Conservation (phyloP, 2,888 invertebrate species). For the Caenorhabditis panamensis region DNA sequence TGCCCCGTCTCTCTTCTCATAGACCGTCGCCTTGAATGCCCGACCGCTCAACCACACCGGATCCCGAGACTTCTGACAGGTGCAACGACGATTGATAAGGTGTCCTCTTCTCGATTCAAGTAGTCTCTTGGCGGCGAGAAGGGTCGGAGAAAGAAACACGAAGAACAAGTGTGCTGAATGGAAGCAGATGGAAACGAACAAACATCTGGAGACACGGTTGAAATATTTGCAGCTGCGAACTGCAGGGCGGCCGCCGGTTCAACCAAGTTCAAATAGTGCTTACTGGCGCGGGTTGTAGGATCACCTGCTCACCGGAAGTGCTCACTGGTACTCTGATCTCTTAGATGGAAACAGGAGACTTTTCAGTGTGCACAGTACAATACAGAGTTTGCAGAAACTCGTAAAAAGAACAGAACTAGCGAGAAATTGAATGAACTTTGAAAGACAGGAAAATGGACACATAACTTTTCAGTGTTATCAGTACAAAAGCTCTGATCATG, state of each 20-base stretch:
- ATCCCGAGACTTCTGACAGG: slow-evolving; percentile 42
- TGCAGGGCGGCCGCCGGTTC: slow-evolving; percentile 19
- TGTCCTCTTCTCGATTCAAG: slow-evolving; percentile 28
- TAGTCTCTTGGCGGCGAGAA: slow-evolving; percentile 11
- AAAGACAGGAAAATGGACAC: no score
- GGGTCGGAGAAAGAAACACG: not conserved
- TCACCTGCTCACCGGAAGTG: slow-evolving; percentile 22
- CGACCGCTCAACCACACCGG: slow-evolving; percentile 13
- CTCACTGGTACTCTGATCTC: slow-evolving; percentile 48
- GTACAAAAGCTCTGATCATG: no score
- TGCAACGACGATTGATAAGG: slow-evolving; percentile 46
- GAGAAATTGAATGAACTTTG: no score
- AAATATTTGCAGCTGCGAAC: not conserved
- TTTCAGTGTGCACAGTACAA: not conserved
- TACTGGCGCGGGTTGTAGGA: slow-evolving; percentile 6
- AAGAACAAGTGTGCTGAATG: no score
- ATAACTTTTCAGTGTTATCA: no score
- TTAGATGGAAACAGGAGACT: slow-evolving; percentile 19
- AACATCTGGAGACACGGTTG: slow-evolving; percentile 26
- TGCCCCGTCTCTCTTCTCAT: not conserved
- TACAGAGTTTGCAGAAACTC: not conserved
- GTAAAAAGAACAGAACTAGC: no score
- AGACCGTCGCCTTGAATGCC: not conserved
- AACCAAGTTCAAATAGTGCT: slow-evolving; percentile 39
- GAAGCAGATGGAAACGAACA: not conserved